Base-by-base conservation (phyloP, 1,140 invertebrate species). In the Solen grandis region DNA sequence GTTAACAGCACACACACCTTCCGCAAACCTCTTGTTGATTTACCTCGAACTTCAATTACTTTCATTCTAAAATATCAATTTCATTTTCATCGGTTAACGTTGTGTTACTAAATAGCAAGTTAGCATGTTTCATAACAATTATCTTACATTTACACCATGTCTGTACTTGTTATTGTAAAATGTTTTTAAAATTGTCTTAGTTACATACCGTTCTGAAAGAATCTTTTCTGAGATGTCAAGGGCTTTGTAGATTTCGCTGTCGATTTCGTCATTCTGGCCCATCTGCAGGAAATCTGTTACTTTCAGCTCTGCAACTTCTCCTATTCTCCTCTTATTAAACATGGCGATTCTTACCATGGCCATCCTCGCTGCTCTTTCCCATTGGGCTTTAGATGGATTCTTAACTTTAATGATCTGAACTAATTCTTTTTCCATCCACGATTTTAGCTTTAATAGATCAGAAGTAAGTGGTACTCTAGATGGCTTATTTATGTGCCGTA, bases 251-350 rank as follows among this genome's bases (percentile, higher is more conserved):
- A n/a, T n/a, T n/a, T n/a, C n/a, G n/a, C n/a, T n/a, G n/a, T n/a
- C n/a, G n/a, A n/a, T n/a, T n/a, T n/a, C n/a, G n/a, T n/a, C n/a
- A n/a, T n/a, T n/a, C n/a, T n/a, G n/a, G 13, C 35, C 59, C 10
- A n/a, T 27, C 25, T 41, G 38, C 10, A 66, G 35, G 22, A 46
- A 41, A 38, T 46, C 38, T 14, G 63, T 22, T 8, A 38, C 63
- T 66, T 66, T 66, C 63, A 66, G 22, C 46, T 66, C 63, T 14
- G 29, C 29, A 25, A 62, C 59, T 5, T 62, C 55, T 59, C 27
- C 22, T 8, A 62, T 62, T 62, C 59, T 25, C n/a, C 59, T 5
- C 35, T 62, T 62, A 38, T 66, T 46, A 3, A 38, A 66, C 63
- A 66, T 46, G 22, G 25, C 35, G 16, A 66, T 46, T n/a, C 33